Base-by-base conservation (phyloP, 2,113 vertebrate genomes). In the Glareola pratincola region DNA sequence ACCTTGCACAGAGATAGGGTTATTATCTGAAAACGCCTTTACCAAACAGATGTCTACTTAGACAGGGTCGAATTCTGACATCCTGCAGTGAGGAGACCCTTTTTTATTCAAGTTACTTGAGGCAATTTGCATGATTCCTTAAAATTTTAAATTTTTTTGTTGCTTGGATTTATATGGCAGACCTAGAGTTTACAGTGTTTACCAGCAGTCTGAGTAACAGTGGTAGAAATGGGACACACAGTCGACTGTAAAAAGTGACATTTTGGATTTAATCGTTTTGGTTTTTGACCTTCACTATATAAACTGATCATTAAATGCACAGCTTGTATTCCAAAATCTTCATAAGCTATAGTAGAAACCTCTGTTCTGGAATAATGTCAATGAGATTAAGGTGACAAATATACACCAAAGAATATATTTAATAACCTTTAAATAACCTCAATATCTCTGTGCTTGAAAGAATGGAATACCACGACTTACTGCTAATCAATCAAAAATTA, bases 401-500 rank as follows among this genome's bases (percentile, higher is more conserved):
- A 87, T 79, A 77, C 69, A 60, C 20, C 39, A 87, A 76, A 88
- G 43, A 87, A 96, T 94, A 85, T 78, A 76, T 96, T 94, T 94
- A 95, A 97, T 97, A 97, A 97, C 87, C 66, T 97, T 95, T 87
- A 94, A 95, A 95, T 85, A 97, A 96, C 84, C 76, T 90, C 72
- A 92, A 26, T 93, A 94, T 89, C 64, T 92, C 34, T 89, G 36
- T 64, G 47, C 79, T 97, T 92, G 90, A 96, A 96, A 90, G 67
- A 97, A 96, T 78, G 30, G 66, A 95, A 97, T 91, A 57, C 10
- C 6, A n/a, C 71, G 56, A 71, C 64, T 76, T 95, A 91, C 50
- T 94, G 63, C 27, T 96, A 97, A 98, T 97, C 95, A 97, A 97
- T 96, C 95, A 96, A 92, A 97, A 97, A 64, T 51, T 95, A 53